phyloP scores from a whole-genome alignment of 2,797 vertebrate genomes.

The Tachyglossus aculeatus region DNA sequence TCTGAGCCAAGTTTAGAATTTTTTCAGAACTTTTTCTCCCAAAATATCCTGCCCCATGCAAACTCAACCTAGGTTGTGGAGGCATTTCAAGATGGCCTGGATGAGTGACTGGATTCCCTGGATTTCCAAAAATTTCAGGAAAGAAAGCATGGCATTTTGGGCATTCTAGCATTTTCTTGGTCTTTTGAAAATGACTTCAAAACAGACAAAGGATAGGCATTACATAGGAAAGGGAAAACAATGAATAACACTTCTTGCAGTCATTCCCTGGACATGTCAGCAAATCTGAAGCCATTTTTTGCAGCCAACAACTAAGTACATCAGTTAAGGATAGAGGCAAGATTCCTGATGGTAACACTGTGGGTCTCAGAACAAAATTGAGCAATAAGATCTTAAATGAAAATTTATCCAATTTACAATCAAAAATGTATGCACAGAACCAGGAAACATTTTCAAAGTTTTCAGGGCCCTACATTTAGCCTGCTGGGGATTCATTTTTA shows the following conservation, averaged over 20 bases:
- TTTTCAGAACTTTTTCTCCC: too few relatives aligned
- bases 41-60: too few relatives aligned
- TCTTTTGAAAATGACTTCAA: too few relatives aligned
- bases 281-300: neutral
- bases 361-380: neutral
- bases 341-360: neutral
- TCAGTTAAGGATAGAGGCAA: neutral
- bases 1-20: too few relatives aligned
- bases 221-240: too few relatives aligned
- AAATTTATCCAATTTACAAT: constrained; percentile 3
- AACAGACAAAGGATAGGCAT: too few relatives aligned
- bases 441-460: neutral
- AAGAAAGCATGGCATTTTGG: too few relatives aligned
- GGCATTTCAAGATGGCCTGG: too few relatives aligned
- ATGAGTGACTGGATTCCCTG: too few relatives aligned
- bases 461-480: constrained; percentile 1
- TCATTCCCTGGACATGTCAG: neutral
- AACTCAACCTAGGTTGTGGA: too few relatives aligned
- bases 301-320: fast-evolving
- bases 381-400: neutral
- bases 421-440: neutral
- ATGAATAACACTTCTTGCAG: neutral
- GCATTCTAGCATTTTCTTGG: too few relatives aligned
- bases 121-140: too few relatives aligned
- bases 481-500: constrained; percentile 42